These are phyloP conservation scores for Yponomeuta malinellus DNA, from an alignment of 2,888 invertebrate species.

Conservation along the genomic window DNA sequence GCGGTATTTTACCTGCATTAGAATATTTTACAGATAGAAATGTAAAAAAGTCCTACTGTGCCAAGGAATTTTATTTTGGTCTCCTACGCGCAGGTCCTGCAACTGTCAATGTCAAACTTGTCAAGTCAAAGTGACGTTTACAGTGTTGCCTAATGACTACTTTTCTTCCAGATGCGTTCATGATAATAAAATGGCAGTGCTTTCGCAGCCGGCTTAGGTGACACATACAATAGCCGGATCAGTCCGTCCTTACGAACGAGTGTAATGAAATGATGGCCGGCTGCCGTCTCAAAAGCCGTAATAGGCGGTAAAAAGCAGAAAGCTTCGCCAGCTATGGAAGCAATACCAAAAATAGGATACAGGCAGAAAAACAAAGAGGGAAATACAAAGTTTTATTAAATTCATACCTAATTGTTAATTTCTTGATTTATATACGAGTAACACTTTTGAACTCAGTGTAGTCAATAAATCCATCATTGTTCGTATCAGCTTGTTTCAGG, in stretches of 20 bases:
- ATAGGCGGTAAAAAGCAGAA: no score
- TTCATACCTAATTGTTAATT: no score
- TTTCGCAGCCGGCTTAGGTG: no score
- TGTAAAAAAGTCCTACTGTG: not conserved
- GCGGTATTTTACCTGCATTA: slow-evolving; percentile 72
- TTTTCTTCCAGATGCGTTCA: no score
- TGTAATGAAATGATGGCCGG: no score
- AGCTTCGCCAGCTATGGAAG: not conserved
- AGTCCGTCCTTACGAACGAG: no score
- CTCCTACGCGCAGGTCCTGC: slow-evolving; percentile 1
- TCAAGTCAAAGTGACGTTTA: not conserved
- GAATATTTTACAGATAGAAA: slow-evolving; percentile 11
- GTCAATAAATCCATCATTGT: slow-evolving; percentile 52
- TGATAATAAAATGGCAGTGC: no score
- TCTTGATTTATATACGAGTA: not conserved
- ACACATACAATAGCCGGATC: no score
- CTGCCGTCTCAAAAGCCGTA: no score
- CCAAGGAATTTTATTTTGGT: slow-evolving; percentile 8
- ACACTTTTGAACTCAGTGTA: slow-evolving; percentile 35
- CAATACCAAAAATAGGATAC: no score
- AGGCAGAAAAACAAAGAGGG: not conserved
- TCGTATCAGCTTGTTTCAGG: slow-evolving; percentile 38
- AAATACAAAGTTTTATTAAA: not conserved
- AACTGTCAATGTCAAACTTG: not conserved
- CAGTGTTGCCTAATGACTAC: not conserved